phyloP scores from a whole-genome alignment of 2,113 vertebrate genomes.

The Cryptomyrus ogoouensis region DNA sequence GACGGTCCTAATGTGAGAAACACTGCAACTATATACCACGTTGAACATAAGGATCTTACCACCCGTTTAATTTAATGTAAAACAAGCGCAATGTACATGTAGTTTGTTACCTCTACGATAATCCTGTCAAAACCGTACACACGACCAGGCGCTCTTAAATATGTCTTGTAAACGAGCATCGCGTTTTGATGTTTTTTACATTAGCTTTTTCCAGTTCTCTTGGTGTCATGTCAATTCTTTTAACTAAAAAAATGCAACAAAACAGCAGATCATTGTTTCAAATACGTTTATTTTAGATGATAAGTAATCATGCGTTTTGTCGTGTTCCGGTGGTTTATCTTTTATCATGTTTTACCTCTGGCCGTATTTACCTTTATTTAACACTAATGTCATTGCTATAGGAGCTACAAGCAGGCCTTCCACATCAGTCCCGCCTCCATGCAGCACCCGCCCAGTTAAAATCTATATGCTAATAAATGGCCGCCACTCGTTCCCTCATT shows the following conservation, averaged over 20 bases:
- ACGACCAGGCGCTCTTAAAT: background rate
- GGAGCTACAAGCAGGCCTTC: background rate
- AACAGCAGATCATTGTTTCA: background rate
- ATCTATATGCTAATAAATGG: slow-evolving; percentile 12
- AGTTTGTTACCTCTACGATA: background rate
- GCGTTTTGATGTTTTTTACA: background rate
- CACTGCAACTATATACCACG: background rate
- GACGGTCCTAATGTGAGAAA: background rate
- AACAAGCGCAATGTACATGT: background rate
- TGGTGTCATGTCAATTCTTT: background rate
- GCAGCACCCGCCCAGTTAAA: slow-evolving; percentile 3
- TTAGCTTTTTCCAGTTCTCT: background rate
- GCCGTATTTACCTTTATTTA: background rate
- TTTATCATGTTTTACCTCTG: background rate
- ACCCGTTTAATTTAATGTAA: background rate
- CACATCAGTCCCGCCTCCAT: background rate
- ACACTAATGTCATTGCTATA: background rate
- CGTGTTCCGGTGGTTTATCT: background rate
- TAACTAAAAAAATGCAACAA: background rate
- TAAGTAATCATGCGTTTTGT: background rate
- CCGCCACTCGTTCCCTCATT: slow-evolving; percentile 4
- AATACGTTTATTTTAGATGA: background rate
- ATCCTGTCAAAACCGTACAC: background rate
- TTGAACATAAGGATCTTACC: background rate
- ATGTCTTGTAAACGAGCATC: background rate